phyloP scores from a whole-genome alignment of 1,140 invertebrate genomes.

The Sitobion miscanthi region DNA sequence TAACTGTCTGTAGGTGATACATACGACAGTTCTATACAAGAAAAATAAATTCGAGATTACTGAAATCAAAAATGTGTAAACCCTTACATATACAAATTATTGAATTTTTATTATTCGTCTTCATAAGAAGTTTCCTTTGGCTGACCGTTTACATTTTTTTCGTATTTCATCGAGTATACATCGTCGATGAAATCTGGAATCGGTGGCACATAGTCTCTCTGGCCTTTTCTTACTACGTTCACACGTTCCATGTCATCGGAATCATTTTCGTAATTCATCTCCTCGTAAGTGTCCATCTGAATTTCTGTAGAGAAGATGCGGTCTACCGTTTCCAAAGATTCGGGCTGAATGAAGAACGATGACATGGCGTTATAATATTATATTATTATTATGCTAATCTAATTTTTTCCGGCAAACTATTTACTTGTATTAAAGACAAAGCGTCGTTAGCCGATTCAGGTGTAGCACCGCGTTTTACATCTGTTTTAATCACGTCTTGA shows the following conservation, averaged over 20 bases:
- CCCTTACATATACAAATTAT: background rate
- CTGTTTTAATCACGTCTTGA: background rate
- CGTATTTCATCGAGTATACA: background rate
- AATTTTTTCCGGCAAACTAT: background rate
- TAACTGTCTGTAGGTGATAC: background rate
- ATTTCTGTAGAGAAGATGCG: background rate
- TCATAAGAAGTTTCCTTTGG: background rate
- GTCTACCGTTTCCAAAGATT: background rate
- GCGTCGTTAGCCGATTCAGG: background rate
- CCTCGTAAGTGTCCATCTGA: background rate
- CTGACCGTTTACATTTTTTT: background rate
- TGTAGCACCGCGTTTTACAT: background rate
- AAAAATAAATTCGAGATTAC: background rate
- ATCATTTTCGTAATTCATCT: background rate
- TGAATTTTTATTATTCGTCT: background rate
- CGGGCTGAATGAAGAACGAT: background rate
- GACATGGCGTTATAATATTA: background rate
- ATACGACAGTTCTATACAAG: background rate
- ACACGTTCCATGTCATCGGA: background rate
- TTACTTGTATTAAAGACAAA: background rate
- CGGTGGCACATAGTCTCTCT: background rate
- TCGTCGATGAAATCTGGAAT: background rate
- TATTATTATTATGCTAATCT: background rate
- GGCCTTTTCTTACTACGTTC: background rate
- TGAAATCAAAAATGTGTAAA: background rate